These are phyloP conservation scores for Platichthys stellatus DNA, from an alignment of 2,113 vertebrate species.

Conservation along the genomic window DNA sequence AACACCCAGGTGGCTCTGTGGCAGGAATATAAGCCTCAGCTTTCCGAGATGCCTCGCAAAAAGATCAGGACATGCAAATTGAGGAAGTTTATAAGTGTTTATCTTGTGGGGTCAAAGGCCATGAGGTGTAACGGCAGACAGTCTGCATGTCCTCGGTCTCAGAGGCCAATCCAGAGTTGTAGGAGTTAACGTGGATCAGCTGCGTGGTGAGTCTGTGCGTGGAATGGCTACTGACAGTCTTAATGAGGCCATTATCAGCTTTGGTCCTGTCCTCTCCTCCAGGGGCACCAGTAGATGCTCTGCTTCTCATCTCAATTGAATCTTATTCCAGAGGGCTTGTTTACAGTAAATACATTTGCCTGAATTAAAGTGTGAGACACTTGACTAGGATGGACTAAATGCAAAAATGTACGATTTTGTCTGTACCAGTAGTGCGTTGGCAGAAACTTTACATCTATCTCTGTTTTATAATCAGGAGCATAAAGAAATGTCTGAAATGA, in stretches of 20 bases:
- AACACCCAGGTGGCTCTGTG: conserved; percentile 53
- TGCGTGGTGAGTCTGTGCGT: conserved; percentile 67
- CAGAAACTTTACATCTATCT: not conserved
- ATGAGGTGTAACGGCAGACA: not conserved
- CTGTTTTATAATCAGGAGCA: not conserved
- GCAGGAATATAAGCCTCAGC: conserved; percentile 27
- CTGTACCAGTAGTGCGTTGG: not conserved
- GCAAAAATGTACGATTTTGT: conserved; percentile 20
- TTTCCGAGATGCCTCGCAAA: conserved; percentile 25
- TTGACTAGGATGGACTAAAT: conserved; percentile 39
- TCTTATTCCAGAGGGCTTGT: conserved; percentile 82
- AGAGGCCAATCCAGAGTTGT: conserved; percentile 38
- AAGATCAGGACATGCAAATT: conserved; percentile 15
- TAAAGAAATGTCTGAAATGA: conserved; percentile 16
- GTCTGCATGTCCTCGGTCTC: not conserved
- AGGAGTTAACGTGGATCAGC: conserved; percentile 74
- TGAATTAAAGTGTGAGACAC: conserved; percentile 76
- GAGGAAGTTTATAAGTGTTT: conserved; percentile 26
- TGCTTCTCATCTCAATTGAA: conserved; percentile 80
- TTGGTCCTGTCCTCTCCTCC: conserved; percentile 75
- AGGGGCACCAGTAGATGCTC: conserved; percentile 75
- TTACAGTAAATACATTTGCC: conserved; percentile 85
- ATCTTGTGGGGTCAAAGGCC: conserved; percentile 35
- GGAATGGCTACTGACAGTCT: conserved; percentile 83
- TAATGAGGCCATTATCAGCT: conserved; percentile 87